Percentiles rank a stretch among this genome's conserved stretches.
Conservation (phyloP, 2,113 vertebrate species). For the Philantomba maxwellii region DNA sequence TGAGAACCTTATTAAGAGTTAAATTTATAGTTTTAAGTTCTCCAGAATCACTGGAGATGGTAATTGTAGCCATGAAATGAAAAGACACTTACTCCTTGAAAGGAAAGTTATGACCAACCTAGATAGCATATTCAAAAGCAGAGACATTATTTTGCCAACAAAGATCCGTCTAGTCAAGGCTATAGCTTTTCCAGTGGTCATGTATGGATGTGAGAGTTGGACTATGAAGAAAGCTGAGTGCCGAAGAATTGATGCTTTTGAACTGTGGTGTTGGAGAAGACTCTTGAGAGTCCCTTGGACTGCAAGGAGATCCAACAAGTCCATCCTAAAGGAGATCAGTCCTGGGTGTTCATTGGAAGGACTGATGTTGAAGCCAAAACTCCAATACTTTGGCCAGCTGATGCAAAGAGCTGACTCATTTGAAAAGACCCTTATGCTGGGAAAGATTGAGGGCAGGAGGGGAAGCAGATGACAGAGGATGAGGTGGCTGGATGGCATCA, state of each 20-base stretch:
- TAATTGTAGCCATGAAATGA: not conserved
- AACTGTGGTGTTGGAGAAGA: not conserved
- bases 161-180: not conserved
- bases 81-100: not conserved
- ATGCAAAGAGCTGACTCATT: not conserved
- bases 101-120: not conserved
- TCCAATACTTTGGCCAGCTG: not conserved
- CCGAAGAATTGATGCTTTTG: not conserved
- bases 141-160: not conserved
- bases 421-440: not conserved
- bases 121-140: not conserved
- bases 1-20: not conserved
- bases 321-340: not conserved
- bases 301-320: not conserved
- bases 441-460: not conserved
- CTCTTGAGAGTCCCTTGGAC: not conserved
- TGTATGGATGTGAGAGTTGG: not conserved
- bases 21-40: not conserved
- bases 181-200: not conserved
- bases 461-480: not conserved
- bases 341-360: not conserved
- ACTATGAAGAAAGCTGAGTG: not conserved
- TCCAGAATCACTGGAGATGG: not conserved
- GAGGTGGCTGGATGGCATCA: not conserved
- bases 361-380: not conserved